phyloP scores from a whole-genome alignment of 2,113 vertebrate genomes.

The Pangasianodon hypophthalmus region DNA sequence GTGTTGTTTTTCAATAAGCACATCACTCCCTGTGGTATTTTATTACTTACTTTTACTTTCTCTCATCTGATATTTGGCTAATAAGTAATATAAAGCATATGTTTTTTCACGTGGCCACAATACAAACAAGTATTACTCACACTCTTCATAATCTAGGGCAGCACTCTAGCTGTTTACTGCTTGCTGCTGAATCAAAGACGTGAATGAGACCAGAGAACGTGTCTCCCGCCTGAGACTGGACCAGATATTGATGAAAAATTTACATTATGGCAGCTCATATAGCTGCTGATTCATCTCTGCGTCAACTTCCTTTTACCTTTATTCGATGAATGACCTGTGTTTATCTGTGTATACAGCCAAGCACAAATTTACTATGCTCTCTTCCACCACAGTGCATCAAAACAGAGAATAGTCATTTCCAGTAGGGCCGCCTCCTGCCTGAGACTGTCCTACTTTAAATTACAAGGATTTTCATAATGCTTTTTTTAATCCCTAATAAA shows the following conservation, averaged over 20 bases:
- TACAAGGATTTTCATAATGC: constrained; percentile 7
- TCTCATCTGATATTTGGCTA: background rate
- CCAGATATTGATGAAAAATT: constrained; percentile 8
- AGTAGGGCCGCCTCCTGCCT: constrained; percentile 64
- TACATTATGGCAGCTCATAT: background rate
- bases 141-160: constrained; percentile 1
- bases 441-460: constrained; percentile 68
- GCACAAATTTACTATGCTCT: background rate
- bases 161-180: constrained; percentile 1
- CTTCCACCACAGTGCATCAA: constrained; percentile 40
- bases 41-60: background rate
- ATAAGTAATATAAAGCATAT: background rate
- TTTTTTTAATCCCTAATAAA: constrained; percentile 48
- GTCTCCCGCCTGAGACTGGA: background rate
- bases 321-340: background rate
- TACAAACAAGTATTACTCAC: background rate
- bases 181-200: constrained; percentile 9
- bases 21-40: background rate
- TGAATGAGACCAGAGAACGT: background rate
- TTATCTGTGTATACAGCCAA: background rate
- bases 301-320: constrained; percentile 1
- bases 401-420: constrained; percentile 48
- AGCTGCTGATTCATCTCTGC: constrained; percentile 7
- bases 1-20: background rate
- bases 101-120: background rate